Evolutionary conservation across 2,797 vertebrate species (phyloP), one percentile per base, ranked within the genome.

Genomic region (Distichodus sexfasciatus): DNA sequence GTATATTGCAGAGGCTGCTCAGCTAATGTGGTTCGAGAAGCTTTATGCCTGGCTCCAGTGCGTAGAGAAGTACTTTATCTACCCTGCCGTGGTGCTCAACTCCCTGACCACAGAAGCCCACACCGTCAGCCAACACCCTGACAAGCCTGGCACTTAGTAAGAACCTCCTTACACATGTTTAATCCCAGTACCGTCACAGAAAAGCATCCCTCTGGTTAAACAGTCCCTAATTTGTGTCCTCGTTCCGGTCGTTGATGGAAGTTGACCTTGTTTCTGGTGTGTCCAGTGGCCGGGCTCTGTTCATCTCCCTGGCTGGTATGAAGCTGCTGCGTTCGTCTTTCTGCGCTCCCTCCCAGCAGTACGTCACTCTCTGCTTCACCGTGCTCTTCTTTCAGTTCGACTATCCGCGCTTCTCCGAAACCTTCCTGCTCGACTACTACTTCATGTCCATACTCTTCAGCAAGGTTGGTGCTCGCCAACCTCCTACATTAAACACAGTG

Each of bases 1-100:
- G 0, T 69, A 43, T 53, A 10, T 57, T 55, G 11, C 84, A 96
- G 94, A 94, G 54, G 94, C 94, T 0, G 94, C 94, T 58, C 93
- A 95, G 85, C 76, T 96, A 80, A 96, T 95, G 94, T 96, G 94
- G 94, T 96, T 96, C 74, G 94, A 96, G 88, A 96, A 96, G 84
- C 82, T 95, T 40, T 95, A 94, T 0, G 93, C 94, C 0, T 92
- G 94, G 91, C 90, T 96, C 70, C 94, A 96, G 86, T 96, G 94
- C 4, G 84, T 93, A 35, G 94, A 96, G 87, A 96, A 95, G 71
- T 94, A 94, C 69, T 90, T 94, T 66, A 92, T 96, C 85, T 95
- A 96, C 77, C 94, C 94, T 0, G 94, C 94, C 0, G 94, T 96
- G 72, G 92, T 95, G 81, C 92, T 96, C 43, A 94, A 93, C 12